A percentile compares a stretch with the other conserved stretches of the same genome.
Evolutionary conservation across 2,113 vertebrate species (phyloP).

Genomic region (Barnardius zonarius): DNA sequence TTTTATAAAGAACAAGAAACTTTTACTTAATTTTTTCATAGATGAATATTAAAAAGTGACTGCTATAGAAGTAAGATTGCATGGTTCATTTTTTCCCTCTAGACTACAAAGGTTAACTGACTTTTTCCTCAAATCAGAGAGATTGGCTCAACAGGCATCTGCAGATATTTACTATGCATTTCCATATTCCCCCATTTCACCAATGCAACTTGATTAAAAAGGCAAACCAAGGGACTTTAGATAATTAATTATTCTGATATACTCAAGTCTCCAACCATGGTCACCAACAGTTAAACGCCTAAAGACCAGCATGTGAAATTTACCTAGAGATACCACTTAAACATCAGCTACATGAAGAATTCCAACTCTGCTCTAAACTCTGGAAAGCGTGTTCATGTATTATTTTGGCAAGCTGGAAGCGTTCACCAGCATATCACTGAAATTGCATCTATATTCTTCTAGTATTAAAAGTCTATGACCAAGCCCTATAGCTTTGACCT

Average conservation of each 20-base stretch:
- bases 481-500: neutral
- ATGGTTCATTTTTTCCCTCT: neutral
- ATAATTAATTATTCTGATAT: neutral
- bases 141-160: neutral
- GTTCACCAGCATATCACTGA: neutral
- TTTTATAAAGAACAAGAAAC: slow-evolving; percentile 36
- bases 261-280: neutral
- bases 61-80: neutral
- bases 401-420: neutral
- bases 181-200: neutral
- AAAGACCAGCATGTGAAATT: neutral
- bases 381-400: neutral
- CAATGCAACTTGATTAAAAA: neutral
- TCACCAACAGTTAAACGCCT: neutral
- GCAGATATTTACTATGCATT: neutral
- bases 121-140: neutral
- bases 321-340: neutral
- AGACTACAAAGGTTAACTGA: neutral
- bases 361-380: neutral
- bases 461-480: neutral
- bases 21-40: slow-evolving; percentile 49
- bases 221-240: neutral
- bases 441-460: neutral
- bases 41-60: slow-evolving; percentile 12
- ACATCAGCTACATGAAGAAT: neutral